Evolutionary conservation across 2,797 vertebrate species (phyloP), one percentile per base, ranked within the genome.

Genomic region (Acanthornis magna): DNA sequence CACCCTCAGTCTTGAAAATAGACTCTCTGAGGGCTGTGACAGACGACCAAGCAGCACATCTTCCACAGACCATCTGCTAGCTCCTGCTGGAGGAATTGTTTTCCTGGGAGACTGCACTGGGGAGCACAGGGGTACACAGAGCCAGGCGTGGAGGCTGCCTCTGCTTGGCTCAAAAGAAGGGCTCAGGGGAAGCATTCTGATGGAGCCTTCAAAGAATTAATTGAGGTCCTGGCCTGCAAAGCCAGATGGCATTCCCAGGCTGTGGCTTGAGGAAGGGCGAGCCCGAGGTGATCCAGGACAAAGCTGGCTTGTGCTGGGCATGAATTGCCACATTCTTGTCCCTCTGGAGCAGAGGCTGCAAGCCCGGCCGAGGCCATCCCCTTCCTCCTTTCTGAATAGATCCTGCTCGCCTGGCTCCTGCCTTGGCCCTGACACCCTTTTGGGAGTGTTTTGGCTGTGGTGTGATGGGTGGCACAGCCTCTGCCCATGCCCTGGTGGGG

Each of bases 321-420:
- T 93, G 91, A 93, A 89, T 94, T 0, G 9, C 25, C 51, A 42
- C 80, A 34, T 94, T 95, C 77, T 96, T 65, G 66, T 92, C 53
- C 20, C 16, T 45, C 32, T 15, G 3, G 16, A 89, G 82, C 85
- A 78, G 88, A 75, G 34, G 70, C 74, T n/a, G n/a, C 0, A 0
- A 29, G 66, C 79, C 71, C 1, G 38, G 80, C 83, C 1, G 3
- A 60, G 65, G 22, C 26, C 82, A 70, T 42, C 61, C 36, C 67
- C 68, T 72, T 62, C 71, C 83, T 80, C 27, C 36, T 22, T 22
- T 7, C 16, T 30, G 34, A 75, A 34, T 0, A 21, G 61, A 34
- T 21, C 0, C 5, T 4, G 10, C 42, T 30, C 0, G 1, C 25
- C 34, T 22, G 23, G 10, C 63, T 55, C 50, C 40, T n/a, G 68